Evolutionary conservation across 2,888 invertebrate genomes (phyloP).

Genomic region (Hermaeophaga mercurialis): DNA sequence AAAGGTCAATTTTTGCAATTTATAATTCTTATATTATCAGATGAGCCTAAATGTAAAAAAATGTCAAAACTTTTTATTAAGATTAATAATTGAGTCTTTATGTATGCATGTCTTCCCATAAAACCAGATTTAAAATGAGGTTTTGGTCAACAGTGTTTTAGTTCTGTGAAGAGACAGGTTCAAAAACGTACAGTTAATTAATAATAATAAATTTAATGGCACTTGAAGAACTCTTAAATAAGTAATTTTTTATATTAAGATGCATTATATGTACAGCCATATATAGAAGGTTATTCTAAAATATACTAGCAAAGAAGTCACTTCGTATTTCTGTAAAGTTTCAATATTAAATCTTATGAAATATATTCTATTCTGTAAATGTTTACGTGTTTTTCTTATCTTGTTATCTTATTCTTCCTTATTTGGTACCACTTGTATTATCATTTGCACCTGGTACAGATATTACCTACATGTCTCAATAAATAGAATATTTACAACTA

Average conservation of each 20-base stretch:
- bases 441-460: slow-evolving; percentile 13
- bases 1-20: no score
- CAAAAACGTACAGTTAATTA: slow-evolving; percentile 10
- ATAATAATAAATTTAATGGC: slow-evolving; percentile 4
- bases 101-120: slow-evolving; percentile 9
- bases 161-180: slow-evolving; percentile 15
- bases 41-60: no score
- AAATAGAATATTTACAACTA: slow-evolving; percentile 15
- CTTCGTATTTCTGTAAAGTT: not conserved
- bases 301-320: no score
- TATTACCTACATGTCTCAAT: slow-evolving; percentile 20
- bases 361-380: no score
- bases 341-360: not conserved
- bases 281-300: no score
- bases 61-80: no score
- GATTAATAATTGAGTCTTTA: slow-evolving; percentile 13
- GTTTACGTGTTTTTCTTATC: not conserved
- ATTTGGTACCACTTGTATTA: slow-evolving; percentile 16
- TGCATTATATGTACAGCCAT: no score
- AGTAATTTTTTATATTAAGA: no score
- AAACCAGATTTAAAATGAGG: slow-evolving; percentile 16
- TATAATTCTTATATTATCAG: no score
- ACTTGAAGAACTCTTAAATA: not conserved
- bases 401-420: slow-evolving; percentile 4
- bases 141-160: slow-evolving; percentile 2